A percentile compares a stretch with the other conserved stretches of the same genome.
These are phyloP conservation scores for Biston betularia DNA, from an alignment of 2,888 invertebrate species.

Conservation along the genomic window DNA sequence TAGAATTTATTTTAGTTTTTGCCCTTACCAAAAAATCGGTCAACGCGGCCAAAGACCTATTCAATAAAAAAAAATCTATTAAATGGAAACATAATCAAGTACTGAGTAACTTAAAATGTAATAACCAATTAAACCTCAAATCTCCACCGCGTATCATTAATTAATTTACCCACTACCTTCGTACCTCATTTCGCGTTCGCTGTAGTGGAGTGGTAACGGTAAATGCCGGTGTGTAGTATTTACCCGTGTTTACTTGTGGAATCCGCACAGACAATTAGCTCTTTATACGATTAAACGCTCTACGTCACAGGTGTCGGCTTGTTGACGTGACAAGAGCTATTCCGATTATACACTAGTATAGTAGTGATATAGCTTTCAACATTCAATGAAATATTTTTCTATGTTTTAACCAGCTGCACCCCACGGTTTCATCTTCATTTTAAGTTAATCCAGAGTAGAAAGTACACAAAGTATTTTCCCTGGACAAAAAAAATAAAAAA, in stretches of 20 bases:
- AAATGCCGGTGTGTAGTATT: slow-evolving; percentile 72
- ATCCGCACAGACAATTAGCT: slow-evolving; percentile 84
- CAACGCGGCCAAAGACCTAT: too few relatives aligned
- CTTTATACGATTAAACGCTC: slow-evolving; percentile 77
- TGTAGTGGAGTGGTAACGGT: slow-evolving; percentile 52
- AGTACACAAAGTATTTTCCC: too few relatives aligned
- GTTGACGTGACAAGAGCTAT: slow-evolving; percentile 57
- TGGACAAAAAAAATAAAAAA: too few relatives aligned
- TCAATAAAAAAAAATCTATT: too few relatives aligned
- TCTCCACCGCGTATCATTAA: slow-evolving; percentile 24
- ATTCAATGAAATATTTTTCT: neutral
- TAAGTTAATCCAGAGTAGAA: too few relatives aligned
- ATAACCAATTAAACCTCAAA: slow-evolving; percentile 16
- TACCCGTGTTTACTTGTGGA: slow-evolving; percentile 70
- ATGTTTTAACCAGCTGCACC: too few relatives aligned
- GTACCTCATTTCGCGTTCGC: slow-evolving; percentile 28
- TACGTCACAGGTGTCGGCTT: slow-evolving; percentile 60
- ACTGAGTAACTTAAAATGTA: neutral
- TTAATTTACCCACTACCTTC: slow-evolving; percentile 40
- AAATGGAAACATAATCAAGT: too few relatives aligned
- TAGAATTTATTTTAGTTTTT: too few relatives aligned
- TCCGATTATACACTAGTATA: neutral
- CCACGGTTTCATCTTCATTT: too few relatives aligned
- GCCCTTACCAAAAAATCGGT: too few relatives aligned
- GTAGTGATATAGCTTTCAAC: neutral